Evolutionary conservation across 2,797 vertebrate genomes (phyloP).

Genomic region (Melanotaenia boesemani): DNA sequence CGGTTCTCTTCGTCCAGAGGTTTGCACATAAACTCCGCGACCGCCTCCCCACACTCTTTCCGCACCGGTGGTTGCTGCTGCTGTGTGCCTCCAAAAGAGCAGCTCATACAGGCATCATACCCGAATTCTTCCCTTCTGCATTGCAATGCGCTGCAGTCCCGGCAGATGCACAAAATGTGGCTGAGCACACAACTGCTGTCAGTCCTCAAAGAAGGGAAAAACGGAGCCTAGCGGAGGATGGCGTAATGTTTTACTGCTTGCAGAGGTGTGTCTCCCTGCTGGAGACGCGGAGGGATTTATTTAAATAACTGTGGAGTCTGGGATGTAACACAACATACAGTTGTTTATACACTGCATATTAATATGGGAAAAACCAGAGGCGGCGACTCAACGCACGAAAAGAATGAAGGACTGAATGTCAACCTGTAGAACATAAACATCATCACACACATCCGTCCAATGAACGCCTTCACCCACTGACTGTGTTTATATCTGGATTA

Average conservation of each 20-base stretch:
- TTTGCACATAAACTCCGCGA: conserved; percentile 51
- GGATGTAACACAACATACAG: conserved; percentile 16
- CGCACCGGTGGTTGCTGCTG: conserved; percentile 26
- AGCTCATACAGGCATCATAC: conserved; percentile 20
- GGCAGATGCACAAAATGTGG: conserved; percentile 25
- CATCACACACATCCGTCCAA: background rate
- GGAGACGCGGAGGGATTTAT: conserved; percentile 39
- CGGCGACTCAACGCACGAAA: conserved; percentile 47
- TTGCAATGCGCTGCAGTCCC: conserved; percentile 60
- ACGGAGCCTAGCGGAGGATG: conserved; percentile 44
- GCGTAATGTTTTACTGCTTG: conserved; percentile 45
- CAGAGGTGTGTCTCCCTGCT: conserved; percentile 14
- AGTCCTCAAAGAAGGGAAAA: background rate
- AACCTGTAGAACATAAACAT: conserved; percentile 41
- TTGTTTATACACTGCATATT: conserved; percentile 43
- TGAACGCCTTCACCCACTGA: too few species aligned
- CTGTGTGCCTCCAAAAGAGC: conserved; percentile 31
- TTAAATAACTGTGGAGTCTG: conserved; percentile 12
- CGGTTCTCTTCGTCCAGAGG: conserved; percentile 60
- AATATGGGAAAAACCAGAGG: conserved; percentile 58
- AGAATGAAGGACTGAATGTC: conserved; percentile 11
- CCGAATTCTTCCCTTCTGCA: conserved; percentile 28
- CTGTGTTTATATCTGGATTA: too few species aligned
- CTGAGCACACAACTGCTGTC: conserved; percentile 38
- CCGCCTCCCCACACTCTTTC: conserved; percentile 35